Conservation (phyloP, 2,888 invertebrate species). For the Thera britannica region DNA sequence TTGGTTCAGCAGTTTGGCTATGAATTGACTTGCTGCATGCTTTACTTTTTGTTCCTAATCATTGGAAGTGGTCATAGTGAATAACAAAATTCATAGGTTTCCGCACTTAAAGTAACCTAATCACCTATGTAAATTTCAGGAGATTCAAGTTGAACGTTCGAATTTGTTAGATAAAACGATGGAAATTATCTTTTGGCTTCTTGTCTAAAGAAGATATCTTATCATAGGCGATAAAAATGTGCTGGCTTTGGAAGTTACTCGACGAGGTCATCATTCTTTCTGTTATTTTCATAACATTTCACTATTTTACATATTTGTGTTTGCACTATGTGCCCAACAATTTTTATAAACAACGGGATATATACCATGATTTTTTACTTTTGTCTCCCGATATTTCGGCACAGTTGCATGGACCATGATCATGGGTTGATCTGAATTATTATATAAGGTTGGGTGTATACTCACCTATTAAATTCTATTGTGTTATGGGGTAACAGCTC, state of each 20-base stretch:
- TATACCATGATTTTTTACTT: too few species aligned
- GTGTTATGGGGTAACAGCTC: too few species aligned
- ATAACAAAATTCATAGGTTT: not conserved
- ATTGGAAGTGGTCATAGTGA: too few species aligned
- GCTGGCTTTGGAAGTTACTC: slow-evolving; percentile 53
- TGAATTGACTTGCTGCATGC: too few species aligned
- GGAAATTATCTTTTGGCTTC: slow-evolving; percentile 59
- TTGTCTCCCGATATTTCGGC: too few species aligned
- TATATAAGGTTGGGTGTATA: too few species aligned
- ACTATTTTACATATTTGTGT: slow-evolving; percentile 12
- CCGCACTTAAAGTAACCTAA: not conserved
- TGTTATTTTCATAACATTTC: slow-evolving; percentile 52
- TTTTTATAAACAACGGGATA: too few species aligned
- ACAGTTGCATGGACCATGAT: too few species aligned
- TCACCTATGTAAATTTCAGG: slow-evolving; percentile 56
- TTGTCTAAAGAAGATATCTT: slow-evolving; percentile 69
- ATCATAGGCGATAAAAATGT: slow-evolving; percentile 59
- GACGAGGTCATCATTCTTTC: slow-evolving; percentile 52
- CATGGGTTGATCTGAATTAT: too few species aligned
- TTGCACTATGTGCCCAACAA: not conserved
- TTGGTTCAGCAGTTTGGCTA: too few species aligned
- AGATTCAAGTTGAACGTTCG: slow-evolving; percentile 71
- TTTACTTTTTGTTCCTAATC: too few species aligned
- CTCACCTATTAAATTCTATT: too few species aligned
- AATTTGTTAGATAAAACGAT: slow-evolving; percentile 64